Conservation (phyloP, 2,113 vertebrate species). For the Puffinus mauretanicus region DNA sequence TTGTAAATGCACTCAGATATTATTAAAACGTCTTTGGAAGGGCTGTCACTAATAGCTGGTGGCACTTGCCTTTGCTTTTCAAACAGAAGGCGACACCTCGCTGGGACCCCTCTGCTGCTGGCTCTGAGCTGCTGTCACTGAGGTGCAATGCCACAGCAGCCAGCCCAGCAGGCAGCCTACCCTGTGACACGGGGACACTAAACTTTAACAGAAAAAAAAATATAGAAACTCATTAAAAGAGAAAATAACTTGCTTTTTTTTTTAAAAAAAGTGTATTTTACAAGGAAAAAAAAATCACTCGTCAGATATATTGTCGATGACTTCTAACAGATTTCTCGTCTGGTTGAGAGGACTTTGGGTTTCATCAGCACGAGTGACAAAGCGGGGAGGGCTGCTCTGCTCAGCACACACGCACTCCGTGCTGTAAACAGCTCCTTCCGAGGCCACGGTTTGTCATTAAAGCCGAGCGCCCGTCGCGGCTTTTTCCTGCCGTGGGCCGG, state of each 20-base stretch:
- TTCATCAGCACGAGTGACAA: rapidly evolving
- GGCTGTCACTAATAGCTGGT: background rate
- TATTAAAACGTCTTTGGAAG: rapidly evolving
- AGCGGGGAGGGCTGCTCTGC: background rate
- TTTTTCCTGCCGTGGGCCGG: too few species aligned
- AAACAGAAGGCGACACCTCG: too few species aligned
- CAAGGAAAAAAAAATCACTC: too few species aligned
- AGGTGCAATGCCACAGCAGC: rapidly evolving
- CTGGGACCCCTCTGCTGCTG: background rate
- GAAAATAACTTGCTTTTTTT: background rate
- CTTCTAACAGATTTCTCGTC: background rate
- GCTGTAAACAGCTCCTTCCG: background rate
- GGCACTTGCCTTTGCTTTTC: background rate
- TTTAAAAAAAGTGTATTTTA: background rate
- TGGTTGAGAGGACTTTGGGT: background rate
- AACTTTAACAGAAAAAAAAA: background rate
- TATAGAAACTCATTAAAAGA: background rate
- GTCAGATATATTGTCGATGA: background rate
- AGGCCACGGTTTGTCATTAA: background rate
- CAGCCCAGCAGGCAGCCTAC: background rate
- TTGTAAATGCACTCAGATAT: rapidly evolving
- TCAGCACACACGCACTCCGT: background rate
- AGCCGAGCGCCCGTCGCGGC: background rate
- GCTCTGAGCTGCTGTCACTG: background rate
- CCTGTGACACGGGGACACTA: rapidly evolving